Conservation (phyloP, 2,888 invertebrate genomes). For the Synanthedon formicaeformis region DNA sequence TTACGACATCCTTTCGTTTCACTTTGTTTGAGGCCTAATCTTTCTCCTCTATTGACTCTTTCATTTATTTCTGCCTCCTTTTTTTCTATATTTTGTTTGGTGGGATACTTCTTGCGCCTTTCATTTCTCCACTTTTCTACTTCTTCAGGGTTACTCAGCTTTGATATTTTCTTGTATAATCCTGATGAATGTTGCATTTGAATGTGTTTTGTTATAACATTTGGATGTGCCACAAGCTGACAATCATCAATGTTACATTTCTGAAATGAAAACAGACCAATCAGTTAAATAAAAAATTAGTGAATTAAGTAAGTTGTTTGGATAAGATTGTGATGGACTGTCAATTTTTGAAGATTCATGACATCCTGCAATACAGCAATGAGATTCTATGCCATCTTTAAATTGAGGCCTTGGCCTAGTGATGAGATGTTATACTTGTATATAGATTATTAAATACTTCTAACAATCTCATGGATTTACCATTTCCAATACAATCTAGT, state of each 20-base stretch:
- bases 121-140: slow-evolving; percentile 87
- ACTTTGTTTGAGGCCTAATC: slow-evolving; percentile 62
- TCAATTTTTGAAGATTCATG: too few species aligned
- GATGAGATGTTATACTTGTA: too few species aligned
- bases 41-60: slow-evolving; percentile 80
- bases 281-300: not conserved
- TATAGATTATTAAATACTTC: too few species aligned
- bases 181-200: slow-evolving; percentile 88
- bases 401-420: too few species aligned
- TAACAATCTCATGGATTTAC: too few species aligned
- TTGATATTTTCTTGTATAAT: slow-evolving; percentile 81
- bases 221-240: slow-evolving; percentile 81
- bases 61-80: slow-evolving; percentile 74
- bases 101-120: slow-evolving; percentile 83
- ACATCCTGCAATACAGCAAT: too few species aligned
- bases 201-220: slow-evolving; percentile 84
- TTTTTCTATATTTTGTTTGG: slow-evolving; percentile 75
- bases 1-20: slow-evolving; percentile 16
- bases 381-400: too few species aligned
- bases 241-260: slow-evolving; percentile 86
- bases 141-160: slow-evolving; percentile 82
- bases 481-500: too few species aligned
- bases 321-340: too few species aligned
- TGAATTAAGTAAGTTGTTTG: too few species aligned
- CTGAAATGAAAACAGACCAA: slow-evolving; percentile 25